Percentiles rank a stretch among this genome's conserved stretches.
These are phyloP conservation scores for Gryon sp. DNA, from an alignment of 1,140 invertebrate genomes.

Conservation along the genomic window DNA sequence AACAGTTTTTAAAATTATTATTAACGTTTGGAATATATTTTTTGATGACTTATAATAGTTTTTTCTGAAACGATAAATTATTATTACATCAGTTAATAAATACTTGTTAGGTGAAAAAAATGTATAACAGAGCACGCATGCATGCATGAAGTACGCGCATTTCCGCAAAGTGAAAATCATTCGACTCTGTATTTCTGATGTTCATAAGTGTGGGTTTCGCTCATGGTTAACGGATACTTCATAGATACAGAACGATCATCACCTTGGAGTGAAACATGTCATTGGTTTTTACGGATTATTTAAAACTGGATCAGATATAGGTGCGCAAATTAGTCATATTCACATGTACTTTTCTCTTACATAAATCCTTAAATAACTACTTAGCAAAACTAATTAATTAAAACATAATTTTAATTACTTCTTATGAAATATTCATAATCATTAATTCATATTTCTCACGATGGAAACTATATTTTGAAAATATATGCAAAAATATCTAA, in stretches of 20 bases:
- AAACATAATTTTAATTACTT: too few species aligned
- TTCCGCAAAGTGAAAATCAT: constrained; percentile 47
- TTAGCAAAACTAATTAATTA: too few species aligned
- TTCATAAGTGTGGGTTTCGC: constrained; percentile 17
- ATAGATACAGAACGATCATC: constrained; percentile 28
- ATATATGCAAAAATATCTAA: too few species aligned
- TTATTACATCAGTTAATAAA: constrained; percentile 7
- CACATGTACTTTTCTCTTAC: too few species aligned
- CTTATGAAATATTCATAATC: too few species aligned
- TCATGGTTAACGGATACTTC: constrained; percentile 40
- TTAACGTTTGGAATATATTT: too few species aligned
- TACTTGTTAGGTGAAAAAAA: constrained; percentile 32
- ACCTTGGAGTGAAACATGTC: constrained; percentile 29
- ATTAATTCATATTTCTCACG: too few species aligned
- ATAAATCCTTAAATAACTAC: too few species aligned
- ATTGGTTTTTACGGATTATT: constrained; percentile 1
- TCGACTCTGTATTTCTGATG: constrained; percentile 30
- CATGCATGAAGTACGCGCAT: constrained; percentile 42
- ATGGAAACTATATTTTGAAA: too few species aligned
- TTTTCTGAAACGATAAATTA: not conserved
- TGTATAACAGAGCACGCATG: constrained; percentile 39
- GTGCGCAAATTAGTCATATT: too few species aligned
- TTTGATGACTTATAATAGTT: too few species aligned
- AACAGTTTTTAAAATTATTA: too few species aligned
- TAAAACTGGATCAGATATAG: constrained; percentile 25